Percentiles rank a stretch among this genome's conserved stretches.
Evolutionary conservation across 2,797 vertebrate species (phyloP).

Genomic region (Balearica regulorum): DNA sequence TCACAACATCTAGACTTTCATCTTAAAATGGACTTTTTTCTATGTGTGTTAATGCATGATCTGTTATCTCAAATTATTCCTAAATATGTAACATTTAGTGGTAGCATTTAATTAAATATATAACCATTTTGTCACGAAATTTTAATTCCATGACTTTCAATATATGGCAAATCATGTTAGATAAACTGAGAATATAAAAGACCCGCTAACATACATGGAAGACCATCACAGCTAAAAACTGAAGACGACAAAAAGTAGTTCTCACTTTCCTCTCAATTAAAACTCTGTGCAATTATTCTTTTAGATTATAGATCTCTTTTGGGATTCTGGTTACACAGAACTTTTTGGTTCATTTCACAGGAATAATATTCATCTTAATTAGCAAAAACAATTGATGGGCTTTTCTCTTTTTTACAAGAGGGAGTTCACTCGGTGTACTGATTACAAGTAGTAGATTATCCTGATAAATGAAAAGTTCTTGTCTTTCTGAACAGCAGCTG

Average conservation of each 20-base stretch:
- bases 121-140: slow-evolving; percentile 13
- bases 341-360: slow-evolving; percentile 79
- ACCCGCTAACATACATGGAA: background rate
- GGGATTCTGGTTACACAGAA: slow-evolving; percentile 83
- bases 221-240: slow-evolving; percentile 73
- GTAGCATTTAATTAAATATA: slow-evolving; percentile 13
- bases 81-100: background rate
- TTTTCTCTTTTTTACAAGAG: slow-evolving; percentile 75
- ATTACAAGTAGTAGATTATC: slow-evolving; percentile 72
- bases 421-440: slow-evolving; percentile 75
- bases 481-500: slow-evolving; percentile 73
- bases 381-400: slow-evolving; percentile 84
- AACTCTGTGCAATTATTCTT: slow-evolving; percentile 85
- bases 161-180: background rate
- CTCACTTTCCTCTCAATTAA: slow-evolving; percentile 85
- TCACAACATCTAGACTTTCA: slow-evolving; percentile 41
- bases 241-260: slow-evolving; percentile 74
- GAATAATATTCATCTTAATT: slow-evolving; percentile 89
- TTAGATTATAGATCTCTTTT: slow-evolving; percentile 86
- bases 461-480: slow-evolving; percentile 68
- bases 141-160: slow-evolving; percentile 28
- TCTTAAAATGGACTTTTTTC: slow-evolving; percentile 22
- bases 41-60: slow-evolving; percentile 37
- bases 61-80: slow-evolving; percentile 27
- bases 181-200: slow-evolving; percentile 10